A percentile compares a stretch with the other conserved stretches of the same genome.
phyloP scores from a whole-genome alignment of 2,888 invertebrate species.

The Drosophila melanosoma region DNA sequence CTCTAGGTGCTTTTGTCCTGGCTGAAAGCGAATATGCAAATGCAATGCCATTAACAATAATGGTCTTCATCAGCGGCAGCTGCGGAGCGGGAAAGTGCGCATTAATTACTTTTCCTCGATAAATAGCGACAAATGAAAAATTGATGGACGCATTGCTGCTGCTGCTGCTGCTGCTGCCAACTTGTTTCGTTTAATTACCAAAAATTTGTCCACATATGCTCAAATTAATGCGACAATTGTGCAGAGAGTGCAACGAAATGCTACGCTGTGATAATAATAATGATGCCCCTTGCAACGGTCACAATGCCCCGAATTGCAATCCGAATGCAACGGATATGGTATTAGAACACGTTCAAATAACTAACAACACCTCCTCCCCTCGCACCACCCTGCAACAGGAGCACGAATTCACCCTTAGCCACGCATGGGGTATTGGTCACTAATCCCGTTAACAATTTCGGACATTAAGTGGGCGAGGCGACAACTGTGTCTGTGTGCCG shows the following conservation, averaged over 20 bases:
- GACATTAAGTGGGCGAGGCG: conserved; percentile 78
- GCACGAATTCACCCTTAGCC: neutral
- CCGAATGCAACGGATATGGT: conserved; percentile 52
- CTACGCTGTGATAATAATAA: conserved; percentile 63
- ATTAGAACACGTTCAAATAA: conserved; percentile 58
- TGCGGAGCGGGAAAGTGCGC: conserved; percentile 7
- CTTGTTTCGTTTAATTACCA: conserved; percentile 67
- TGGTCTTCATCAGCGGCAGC: neutral
- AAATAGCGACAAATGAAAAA: conserved; percentile 57
- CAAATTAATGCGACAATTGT: conserved; percentile 71
- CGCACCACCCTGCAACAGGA: neutral
- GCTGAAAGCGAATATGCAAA: conserved; percentile 53
- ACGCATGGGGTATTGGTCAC: conserved; percentile 35
- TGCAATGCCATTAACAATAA: conserved; percentile 54
- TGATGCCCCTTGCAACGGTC: conserved; percentile 39
- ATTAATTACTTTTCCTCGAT: conserved; percentile 61
- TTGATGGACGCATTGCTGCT: conserved; percentile 28
- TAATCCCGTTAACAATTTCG: conserved; percentile 75
- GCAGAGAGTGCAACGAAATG: conserved; percentile 16
- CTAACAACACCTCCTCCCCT: neutral
- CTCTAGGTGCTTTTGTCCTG: conserved; percentile 35
- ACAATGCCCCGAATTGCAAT: conserved; percentile 23
- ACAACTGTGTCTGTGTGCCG: conserved; percentile 39
- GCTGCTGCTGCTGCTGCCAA: conserved; percentile 9
- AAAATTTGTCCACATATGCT: conserved; percentile 76